Evolutionary conservation across 2,888 invertebrate species (phyloP), one percentile per base, ranked within the genome.

Genomic region (Lasioglossum marginatum): DNA sequence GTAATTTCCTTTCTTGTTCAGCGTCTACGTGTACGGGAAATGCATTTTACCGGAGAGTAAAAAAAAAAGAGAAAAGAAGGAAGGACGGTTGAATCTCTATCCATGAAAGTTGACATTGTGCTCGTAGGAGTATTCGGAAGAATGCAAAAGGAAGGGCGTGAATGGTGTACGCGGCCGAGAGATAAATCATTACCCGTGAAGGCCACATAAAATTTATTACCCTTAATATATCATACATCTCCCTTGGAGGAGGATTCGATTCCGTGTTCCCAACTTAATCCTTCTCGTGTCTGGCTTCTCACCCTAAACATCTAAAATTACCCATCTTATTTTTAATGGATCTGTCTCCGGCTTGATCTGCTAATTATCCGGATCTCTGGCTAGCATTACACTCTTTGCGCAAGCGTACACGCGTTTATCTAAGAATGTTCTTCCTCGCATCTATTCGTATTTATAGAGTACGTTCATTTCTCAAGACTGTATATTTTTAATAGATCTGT

Each of bases 171-270:
- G 82, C 72, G 71, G n/a, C 48, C 10, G 75, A 23, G 27, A 71
- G 40, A 82, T 83, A 83, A 76, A 83, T 83, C 76, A 77, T 76
- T 82, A 76, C 34, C 72, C n/a, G 31, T 40, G 82, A 40, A 43
- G 40, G 71, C 40, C 40, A 19, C 76, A 72, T 72, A 76, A 77
- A 82, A 83, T 83, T 82, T 83, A 83, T 83, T 52, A 82, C 76
- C 83, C 52, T 52, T 82, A 82, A 83, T 83, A 83, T 72, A 83
- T 83, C 76, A 72, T 71, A 82, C 74, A 71, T 75, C 52, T 82
- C 63, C 37, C 52, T 70, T 14, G 31, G 48, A 76, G 48, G 83
- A 63, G 60, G 60, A 82, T 83, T 83, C 83, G 76, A 82, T 82
- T 82, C 27, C 60, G 52, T 63, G 52, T 72, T 76, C 63, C 48